Conservation (phyloP, 2,113 vertebrate species). For the Rousettus leschenaultii region DNA sequence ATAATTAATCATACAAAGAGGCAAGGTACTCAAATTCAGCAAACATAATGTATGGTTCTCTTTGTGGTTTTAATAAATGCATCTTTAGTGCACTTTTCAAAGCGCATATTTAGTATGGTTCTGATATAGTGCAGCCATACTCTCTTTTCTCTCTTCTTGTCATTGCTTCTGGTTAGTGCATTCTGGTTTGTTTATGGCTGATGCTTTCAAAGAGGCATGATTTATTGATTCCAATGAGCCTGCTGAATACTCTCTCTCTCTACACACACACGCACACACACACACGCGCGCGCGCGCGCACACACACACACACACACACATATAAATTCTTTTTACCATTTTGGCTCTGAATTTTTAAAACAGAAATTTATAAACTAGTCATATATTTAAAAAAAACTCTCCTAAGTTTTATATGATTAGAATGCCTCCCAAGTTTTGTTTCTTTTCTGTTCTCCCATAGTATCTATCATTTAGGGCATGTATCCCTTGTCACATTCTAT, state of each 20-base stretch:
- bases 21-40: not conserved
- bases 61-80: conserved; percentile 58
- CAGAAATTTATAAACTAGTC: not conserved
- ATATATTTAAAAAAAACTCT: not conserved
- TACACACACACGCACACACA: too few relatives aligned
- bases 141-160: conserved; percentile 29
- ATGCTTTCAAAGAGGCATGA: conserved; percentile 63
- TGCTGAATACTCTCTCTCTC: not conserved
- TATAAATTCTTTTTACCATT: not conserved
- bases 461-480: not conserved
- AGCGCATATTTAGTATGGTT: conserved; percentile 50
- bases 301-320: too few relatives aligned
- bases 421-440: not conserved
- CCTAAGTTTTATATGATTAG: not conserved
- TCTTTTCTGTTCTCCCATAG: not conserved
- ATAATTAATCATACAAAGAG: conserved; percentile 56
- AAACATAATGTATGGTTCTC: conserved; percentile 46
- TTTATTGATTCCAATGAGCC: conserved; percentile 43
- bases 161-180: conserved; percentile 45
- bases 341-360: not conserved
- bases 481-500: not conserved
- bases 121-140: conserved; percentile 48
- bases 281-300: too few relatives aligned
- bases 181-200: conserved; percentile 68
- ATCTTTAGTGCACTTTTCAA: conserved; percentile 58